Percentiles rank a stretch among this genome's conserved stretches.
These are phyloP conservation scores for Dendrolimus pini DNA, from an alignment of 2,888 invertebrate species.

Conservation along the genomic window DNA sequence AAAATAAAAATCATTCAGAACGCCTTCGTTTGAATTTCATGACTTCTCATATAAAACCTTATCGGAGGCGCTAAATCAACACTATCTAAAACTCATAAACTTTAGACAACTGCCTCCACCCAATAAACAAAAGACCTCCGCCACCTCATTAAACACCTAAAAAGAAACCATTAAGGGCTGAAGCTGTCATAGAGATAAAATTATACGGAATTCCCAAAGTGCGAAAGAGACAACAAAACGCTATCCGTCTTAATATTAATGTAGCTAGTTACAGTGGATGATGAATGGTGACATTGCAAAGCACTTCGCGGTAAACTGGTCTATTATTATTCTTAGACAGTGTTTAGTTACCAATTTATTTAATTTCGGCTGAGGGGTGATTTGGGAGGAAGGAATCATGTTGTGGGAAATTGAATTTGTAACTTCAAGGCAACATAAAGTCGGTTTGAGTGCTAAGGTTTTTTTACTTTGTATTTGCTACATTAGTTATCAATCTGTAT, in stretches of 20 bases:
- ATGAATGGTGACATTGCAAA: constrained; percentile 70
- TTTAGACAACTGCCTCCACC: constrained; percentile 1
- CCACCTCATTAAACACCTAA: neutral
- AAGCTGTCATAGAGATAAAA: neutral
- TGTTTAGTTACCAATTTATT: constrained; percentile 34
- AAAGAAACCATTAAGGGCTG: neutral
- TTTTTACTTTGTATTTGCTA: too few relatives aligned
- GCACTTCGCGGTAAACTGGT: constrained; percentile 65
- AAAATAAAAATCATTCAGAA: too few relatives aligned
- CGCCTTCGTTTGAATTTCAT: too few relatives aligned
- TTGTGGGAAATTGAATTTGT: too few relatives aligned
- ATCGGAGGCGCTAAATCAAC: neutral
- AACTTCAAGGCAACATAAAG: too few relatives aligned
- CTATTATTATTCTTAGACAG: constrained; percentile 58
- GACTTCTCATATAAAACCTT: too few relatives aligned
- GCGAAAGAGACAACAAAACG: constrained; percentile 17
- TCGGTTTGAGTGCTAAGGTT: too few relatives aligned
- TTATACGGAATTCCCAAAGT: neutral
- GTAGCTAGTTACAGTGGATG: constrained; percentile 50
- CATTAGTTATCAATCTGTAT: too few relatives aligned
- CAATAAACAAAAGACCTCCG: neutral
- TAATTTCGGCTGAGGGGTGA: neutral
- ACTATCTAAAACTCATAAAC: neutral
- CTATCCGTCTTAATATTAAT: constrained; percentile 64
- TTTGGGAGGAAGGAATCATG: too few relatives aligned